Conservation (phyloP, 92 coral and sea anemone species). For the Parazoanthus darwini region DNA sequence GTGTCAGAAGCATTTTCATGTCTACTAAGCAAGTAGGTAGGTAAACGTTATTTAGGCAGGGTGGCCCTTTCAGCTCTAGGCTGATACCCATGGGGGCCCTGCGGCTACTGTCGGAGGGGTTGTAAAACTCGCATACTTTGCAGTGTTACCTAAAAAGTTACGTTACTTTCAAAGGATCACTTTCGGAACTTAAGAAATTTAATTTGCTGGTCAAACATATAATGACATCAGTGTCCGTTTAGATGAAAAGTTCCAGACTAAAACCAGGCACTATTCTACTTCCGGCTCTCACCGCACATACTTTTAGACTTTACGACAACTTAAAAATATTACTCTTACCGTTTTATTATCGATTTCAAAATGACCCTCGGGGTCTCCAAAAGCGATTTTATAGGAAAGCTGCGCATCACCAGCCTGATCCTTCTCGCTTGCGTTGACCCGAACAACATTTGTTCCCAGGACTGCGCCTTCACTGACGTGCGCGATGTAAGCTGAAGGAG, state of each 20-base stretch:
- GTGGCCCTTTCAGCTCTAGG: too few species aligned
- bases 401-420: conserved; percentile 54
- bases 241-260: too few species aligned
- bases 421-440: conserved; percentile 62
- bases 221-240: not conserved
- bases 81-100: too few species aligned
- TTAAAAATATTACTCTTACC: conserved; percentile 39
- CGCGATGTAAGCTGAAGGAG: conserved; percentile 58
- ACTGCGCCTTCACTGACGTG: conserved; percentile 56
- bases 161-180: too few species aligned
- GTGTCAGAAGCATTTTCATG: too few species aligned
- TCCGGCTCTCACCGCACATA: not conserved
- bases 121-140: too few species aligned
- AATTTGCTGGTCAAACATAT: too few species aligned
- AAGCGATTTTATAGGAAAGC: conserved; percentile 50
- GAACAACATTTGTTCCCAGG: conserved; percentile 49
- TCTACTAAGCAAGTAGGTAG: too few species aligned
- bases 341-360: conserved; percentile 55
- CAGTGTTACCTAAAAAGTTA: too few species aligned
- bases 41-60: too few species aligned
- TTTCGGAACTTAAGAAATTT: too few species aligned
- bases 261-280: not conserved
- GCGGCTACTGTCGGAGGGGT: too few species aligned
- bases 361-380: conserved; percentile 50
- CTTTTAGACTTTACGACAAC: not conserved